These are phyloP conservation scores for Microcebus lehilahytsara DNA, from an alignment of 2,113 vertebrate species.

Conservation along the genomic window DNA sequence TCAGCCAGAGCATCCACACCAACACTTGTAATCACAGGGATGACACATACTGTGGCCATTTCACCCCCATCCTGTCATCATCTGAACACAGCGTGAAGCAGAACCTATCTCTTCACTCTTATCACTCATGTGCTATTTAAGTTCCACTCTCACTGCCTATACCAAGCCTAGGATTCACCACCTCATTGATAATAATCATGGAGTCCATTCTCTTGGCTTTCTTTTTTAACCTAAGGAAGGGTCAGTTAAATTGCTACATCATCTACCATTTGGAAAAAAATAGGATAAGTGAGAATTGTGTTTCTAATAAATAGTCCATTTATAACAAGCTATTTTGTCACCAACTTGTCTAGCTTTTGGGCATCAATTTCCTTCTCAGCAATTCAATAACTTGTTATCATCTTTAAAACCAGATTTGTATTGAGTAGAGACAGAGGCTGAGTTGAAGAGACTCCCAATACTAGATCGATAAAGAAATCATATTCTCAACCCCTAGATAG, in stretches of 20 bases:
- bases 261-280: slow-evolving; percentile 38
- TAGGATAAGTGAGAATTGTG: background rate
- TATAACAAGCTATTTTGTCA: slow-evolving; percentile 40
- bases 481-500: background rate
- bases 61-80: background rate
- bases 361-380: slow-evolving; percentile 33
- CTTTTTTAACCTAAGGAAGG: background rate
- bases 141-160: background rate
- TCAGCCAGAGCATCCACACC: background rate
- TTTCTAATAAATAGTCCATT: slow-evolving; percentile 33
- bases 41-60: background rate
- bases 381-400: slow-evolving; percentile 38
- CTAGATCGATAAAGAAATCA: slow-evolving; percentile 38
- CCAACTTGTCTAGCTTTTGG: slow-evolving; percentile 44
- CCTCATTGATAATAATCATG: background rate
- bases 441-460: slow-evolving; percentile 8
- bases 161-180: background rate
- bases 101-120: background rate
- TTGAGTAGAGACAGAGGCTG: slow-evolving; percentile 1
- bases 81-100: background rate
- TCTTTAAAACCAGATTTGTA: slow-evolving; percentile 51
- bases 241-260: background rate
- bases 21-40: background rate
- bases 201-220: background rate
- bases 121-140: background rate